phyloP scores from a whole-genome alignment of 2,113 vertebrate genomes.

The Colinus virginianus region DNA sequence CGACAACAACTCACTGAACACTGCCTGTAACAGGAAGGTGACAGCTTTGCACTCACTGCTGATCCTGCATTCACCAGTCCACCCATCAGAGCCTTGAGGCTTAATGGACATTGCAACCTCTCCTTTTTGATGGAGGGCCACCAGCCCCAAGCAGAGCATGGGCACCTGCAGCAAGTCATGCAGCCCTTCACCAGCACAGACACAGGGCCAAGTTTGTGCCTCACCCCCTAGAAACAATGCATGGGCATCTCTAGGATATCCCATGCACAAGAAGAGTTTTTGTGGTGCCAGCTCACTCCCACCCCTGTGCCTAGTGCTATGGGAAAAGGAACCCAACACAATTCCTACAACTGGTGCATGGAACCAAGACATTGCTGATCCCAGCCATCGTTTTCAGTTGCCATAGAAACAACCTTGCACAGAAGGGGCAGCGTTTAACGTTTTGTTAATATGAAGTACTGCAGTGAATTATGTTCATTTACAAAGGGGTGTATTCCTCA shows the following conservation, averaged over 20 bases:
- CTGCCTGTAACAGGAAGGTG: neutral
- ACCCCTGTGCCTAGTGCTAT: accelerated
- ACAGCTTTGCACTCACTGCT: neutral
- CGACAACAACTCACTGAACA: neutral
- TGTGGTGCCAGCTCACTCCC: accelerated
- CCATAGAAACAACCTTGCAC: conserved; percentile 43
- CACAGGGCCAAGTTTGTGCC: neutral
- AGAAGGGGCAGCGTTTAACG: neutral
- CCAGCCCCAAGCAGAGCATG: neutral
- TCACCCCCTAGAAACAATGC: accelerated
- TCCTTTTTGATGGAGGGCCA: neutral
- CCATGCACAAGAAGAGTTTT: accelerated
- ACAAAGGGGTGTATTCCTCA: neutral
- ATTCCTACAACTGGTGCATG: accelerated
- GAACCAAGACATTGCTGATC: neutral
- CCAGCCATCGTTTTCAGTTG: neutral
- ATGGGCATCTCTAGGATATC: accelerated
- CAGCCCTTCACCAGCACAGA: too few species aligned
- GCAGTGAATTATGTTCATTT: neutral
- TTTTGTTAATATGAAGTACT: accelerated
- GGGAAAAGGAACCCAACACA: neutral
- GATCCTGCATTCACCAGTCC: neutral
- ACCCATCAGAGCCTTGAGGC: neutral
- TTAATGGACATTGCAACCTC: neutral
- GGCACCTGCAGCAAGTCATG: neutral